Base-by-base conservation (phyloP, 37 sponge, comb jelly and placozoan genomes). In the Ianthella basta region DNA sequence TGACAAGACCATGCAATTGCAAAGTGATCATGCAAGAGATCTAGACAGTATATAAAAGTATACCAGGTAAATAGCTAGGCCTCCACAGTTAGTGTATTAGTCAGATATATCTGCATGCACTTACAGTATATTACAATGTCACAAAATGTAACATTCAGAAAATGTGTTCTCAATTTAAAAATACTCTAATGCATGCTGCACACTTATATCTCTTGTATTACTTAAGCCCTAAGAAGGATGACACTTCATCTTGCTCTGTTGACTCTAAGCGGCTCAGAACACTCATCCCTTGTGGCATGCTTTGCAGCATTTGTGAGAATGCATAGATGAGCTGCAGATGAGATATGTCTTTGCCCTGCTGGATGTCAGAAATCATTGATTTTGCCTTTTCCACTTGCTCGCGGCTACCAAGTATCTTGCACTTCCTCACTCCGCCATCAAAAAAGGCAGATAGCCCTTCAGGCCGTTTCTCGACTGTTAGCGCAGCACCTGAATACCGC, bases 341-440 rank as follows among this genome's bases (percentile, higher is more conserved):
- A 75, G 38, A 40, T 13, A 80, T 16, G 5, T 89, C 81, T 32
- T 6, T 63, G 13, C 81, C 85, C 5, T 35, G 15, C 73, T 36
- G 30, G n/a, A 64, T 81, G 23, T 29, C 36, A 13, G 13, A 0
- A 32, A 85, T 85, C 63, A 89, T 54, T 24, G 72, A 54, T 50
- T 84, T 85, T 56, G 86, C 85, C 39, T 70, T 59, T 44, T 69
- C 82, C 21, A 85, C 70, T 24, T 85, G 55, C 55, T 85, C 82
- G 23, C 33, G 69, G n/a, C 61, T 59, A 0, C 89, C 85, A 20
- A 56, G 68, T 39, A 85, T 89, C 41, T 56, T 81, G 56, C 89
- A 84, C 21, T 66, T 34, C 14, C 85, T 44, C 18, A 2, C 2
- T 15, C 39, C 80, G 60, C 21, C 34, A 60, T 23, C 21, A 20